phyloP scores from a whole-genome alignment of 2,113 vertebrate species.

The Leucopsar rothschildi region DNA sequence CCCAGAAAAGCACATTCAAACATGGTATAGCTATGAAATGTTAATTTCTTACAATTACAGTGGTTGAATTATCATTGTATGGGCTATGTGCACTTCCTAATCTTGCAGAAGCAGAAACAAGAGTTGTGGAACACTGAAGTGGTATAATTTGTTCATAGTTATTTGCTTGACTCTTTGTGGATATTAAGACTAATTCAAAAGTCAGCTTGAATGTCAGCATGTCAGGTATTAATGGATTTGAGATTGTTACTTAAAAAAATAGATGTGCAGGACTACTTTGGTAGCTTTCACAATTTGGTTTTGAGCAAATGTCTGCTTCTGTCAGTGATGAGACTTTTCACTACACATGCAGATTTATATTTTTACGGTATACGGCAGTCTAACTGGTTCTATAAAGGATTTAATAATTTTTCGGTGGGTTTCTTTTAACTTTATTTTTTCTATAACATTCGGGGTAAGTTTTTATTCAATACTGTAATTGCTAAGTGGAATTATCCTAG shows the following conservation, averaged over 20 bases:
- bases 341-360: not conserved
- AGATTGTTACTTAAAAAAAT: not conserved
- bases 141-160: not conserved
- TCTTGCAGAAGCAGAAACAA: not conserved
- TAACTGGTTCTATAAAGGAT: not conserved
- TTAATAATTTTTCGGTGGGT: accelerated
- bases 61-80: not conserved
- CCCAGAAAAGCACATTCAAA: slow-evolving; percentile 93
- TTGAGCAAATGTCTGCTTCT: not conserved
- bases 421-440: not conserved
- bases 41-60: not conserved
- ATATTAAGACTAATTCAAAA: not conserved
- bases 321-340: not conserved
- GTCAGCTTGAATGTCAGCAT: not conserved
- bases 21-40: slow-evolving; percentile 76
- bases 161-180: not conserved
- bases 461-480: not conserved
- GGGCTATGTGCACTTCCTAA: not conserved
- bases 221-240: not conserved
- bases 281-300: not conserved
- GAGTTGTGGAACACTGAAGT: accelerated
- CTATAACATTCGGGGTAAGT: not conserved
- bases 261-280: not conserved
- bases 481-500: not conserved
- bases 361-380: not conserved